Conservation (phyloP, 2,113 vertebrate genomes). For the Ptilonorhynchus violaceus region DNA sequence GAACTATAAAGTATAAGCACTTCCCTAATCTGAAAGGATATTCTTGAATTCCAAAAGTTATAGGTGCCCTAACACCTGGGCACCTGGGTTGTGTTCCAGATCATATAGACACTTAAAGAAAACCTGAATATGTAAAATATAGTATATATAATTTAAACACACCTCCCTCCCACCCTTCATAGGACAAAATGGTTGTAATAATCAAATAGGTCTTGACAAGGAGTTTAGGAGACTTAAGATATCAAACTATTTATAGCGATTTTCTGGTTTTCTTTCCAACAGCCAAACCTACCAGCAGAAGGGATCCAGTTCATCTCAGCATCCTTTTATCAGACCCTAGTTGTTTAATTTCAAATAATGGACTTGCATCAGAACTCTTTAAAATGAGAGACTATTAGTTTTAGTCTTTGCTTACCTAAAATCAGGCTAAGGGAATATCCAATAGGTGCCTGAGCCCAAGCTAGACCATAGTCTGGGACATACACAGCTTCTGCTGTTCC, state of each 20-base stretch:
- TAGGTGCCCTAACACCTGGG: not conserved
- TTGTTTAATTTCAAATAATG: not conserved
- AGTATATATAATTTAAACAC: not conserved
- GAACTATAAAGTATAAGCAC: not conserved
- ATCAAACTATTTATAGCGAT: not conserved
- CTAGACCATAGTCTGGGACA: constrained; percentile 87
- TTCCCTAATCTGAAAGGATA: not conserved
- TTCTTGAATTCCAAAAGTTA: not conserved
- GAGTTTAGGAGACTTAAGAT: not conserved
- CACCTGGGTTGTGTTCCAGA: not conserved
- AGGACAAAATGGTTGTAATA: not conserved
- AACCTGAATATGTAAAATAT: not conserved
- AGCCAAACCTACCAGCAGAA: not conserved
- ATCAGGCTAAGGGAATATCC: constrained; percentile 94
- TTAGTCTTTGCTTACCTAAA: constrained; percentile 80
- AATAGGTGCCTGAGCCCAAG: constrained; percentile 97
- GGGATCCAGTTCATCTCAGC: not conserved
- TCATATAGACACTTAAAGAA: not conserved
- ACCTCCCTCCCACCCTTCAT: accelerated
- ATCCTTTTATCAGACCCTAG: not conserved
- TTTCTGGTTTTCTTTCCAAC: not conserved
- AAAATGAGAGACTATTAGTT: not conserved
- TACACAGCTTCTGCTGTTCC: constrained; percentile 97
- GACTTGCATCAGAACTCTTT: not conserved
- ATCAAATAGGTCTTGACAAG: not conserved